Evolutionary conservation across 2,888 invertebrate genomes (phyloP).

Genomic region (Notodonta dromedarius): DNA sequence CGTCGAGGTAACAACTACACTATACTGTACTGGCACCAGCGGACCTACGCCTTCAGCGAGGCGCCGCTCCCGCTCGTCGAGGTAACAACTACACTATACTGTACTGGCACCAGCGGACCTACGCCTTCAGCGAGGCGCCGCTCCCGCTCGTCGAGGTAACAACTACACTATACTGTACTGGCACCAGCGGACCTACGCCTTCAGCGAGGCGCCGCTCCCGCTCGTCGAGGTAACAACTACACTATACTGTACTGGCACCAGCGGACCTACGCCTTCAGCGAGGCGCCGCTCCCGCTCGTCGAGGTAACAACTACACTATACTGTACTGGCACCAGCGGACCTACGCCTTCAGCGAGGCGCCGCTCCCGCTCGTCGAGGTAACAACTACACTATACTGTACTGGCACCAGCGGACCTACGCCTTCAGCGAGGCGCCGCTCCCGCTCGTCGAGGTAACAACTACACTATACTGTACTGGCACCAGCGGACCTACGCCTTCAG

Average conservation of each 20-base stretch:
- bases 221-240: slow-evolving; percentile 88
- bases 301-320: slow-evolving; percentile 81
- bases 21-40: slow-evolving; percentile 95
- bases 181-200: slow-evolving; percentile 99
- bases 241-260: slow-evolving; percentile 95
- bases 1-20: slow-evolving; percentile 86
- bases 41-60: slow-evolving; percentile 99
- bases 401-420: slow-evolving; percentile 99
- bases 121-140: slow-evolving; percentile 98
- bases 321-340: slow-evolving; percentile 99
- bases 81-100: slow-evolving; percentile 54
- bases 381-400: neutral
- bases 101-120: slow-evolving; percentile 99
- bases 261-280: slow-evolving; percentile 98
- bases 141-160: slow-evolving; percentile 94
- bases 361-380: slow-evolving; percentile 95
- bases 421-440: slow-evolving; percentile 98
- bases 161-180: slow-evolving; percentile 80
- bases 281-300: slow-evolving; percentile 96
- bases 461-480: slow-evolving; percentile 91
- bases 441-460: slow-evolving; percentile 90
- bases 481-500: slow-evolving; percentile 99
- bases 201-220: slow-evolving; percentile 97
- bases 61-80: slow-evolving; percentile 97
- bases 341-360: slow-evolving; percentile 98